A percentile compares a stretch with the other conserved stretches of the same genome.
Evolutionary conservation across 1,140 invertebrate genomes (phyloP).

Genomic region (Aphelinus certus): DNA sequence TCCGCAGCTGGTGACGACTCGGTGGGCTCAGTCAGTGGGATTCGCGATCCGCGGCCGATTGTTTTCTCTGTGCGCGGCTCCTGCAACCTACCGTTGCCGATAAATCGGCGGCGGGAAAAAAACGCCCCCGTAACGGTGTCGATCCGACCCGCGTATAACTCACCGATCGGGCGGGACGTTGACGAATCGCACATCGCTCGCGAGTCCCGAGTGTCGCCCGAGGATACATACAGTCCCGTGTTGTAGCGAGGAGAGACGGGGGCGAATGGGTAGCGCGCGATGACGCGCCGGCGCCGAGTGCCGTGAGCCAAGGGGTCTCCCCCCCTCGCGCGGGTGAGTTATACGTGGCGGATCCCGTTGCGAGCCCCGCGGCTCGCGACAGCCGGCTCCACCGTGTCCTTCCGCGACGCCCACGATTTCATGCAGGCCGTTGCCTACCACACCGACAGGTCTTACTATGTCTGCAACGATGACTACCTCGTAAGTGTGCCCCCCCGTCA

Average conservation of each 20-base stretch:
- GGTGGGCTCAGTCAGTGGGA: slow-evolving; percentile 35
- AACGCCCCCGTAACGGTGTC: too few species aligned
- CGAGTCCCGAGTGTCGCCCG: too few species aligned
- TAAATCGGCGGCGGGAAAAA: background rate
- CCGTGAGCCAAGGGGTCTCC: too few species aligned
- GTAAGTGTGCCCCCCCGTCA: slow-evolving; percentile 48
- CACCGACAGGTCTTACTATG: slow-evolving; percentile 53
- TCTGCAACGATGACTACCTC: slow-evolving; percentile 62
- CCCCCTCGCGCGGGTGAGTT: too few species aligned
- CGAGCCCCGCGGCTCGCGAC: background rate
- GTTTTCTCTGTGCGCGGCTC: slow-evolving; percentile 2
- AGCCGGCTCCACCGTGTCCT: background rate
- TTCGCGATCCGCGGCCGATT: slow-evolving; percentile 16
- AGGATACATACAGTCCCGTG: too few species aligned
- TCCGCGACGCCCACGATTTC: slow-evolving; percentile 32
- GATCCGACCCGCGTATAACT: too few species aligned
- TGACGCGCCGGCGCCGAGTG: too few species aligned
- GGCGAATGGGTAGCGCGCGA: too few species aligned
- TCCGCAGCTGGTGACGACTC: slow-evolving; percentile 21
- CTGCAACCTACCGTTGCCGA: background rate
- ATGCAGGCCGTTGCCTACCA: slow-evolving; percentile 46
- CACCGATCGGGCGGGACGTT: too few species aligned
- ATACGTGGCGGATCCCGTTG: too few species aligned
- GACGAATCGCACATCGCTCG: too few species aligned
- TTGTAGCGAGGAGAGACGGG: too few species aligned